phyloP scores from a whole-genome alignment of 1,140 invertebrate species.

The Pachyrhynchus sulphureomaculatus region DNA sequence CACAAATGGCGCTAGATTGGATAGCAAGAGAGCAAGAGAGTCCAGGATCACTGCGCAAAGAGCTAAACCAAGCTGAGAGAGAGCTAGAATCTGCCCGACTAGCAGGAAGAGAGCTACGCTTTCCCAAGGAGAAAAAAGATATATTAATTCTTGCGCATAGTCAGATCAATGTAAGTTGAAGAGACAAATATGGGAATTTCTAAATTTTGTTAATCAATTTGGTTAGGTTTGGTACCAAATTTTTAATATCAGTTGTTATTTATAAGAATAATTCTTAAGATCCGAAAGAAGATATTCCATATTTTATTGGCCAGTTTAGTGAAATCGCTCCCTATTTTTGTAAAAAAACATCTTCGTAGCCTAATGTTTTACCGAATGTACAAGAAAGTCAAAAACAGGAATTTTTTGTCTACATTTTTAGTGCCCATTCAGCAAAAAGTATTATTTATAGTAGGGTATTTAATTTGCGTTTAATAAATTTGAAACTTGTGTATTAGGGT shows the following conservation, averaged over 20 bases:
- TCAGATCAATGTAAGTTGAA: constrained; percentile 62
- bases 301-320: background rate
- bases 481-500: too few relatives aligned
- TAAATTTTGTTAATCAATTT: background rate
- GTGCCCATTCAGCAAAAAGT: too few relatives aligned
- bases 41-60: constrained; percentile 75
- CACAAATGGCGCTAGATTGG: constrained; percentile 95
- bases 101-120: constrained; percentile 86
- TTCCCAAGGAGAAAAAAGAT: constrained; percentile 94
- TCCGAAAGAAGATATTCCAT: background rate
- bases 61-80: constrained; percentile 79
- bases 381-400: too few relatives aligned
- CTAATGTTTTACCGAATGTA: too few relatives aligned
- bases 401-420: too few relatives aligned
- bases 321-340: background rate
- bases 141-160: constrained; percentile 86
- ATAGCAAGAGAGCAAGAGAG: constrained; percentile 85
- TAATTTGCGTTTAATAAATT: too few relatives aligned
- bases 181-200: background rate
- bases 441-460: too few relatives aligned
- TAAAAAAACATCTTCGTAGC: too few relatives aligned
- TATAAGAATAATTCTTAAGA: background rate
- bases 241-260: background rate
- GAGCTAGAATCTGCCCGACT: constrained; percentile 88
- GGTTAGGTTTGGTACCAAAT: background rate